phyloP scores from a whole-genome alignment of 2,888 invertebrate genomes.

The Rotaria socialis region DNA sequence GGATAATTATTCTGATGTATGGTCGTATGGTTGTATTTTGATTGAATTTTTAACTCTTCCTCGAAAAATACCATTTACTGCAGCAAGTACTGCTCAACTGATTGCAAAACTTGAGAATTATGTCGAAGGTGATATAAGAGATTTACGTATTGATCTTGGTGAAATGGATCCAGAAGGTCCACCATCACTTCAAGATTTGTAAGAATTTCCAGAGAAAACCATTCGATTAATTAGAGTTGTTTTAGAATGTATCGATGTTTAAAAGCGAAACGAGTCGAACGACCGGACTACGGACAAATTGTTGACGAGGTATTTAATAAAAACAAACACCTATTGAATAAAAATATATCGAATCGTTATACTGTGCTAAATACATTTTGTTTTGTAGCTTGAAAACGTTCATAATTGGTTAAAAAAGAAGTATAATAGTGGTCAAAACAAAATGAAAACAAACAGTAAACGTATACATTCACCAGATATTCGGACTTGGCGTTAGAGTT shows the following conservation, averaged over 20 bases:
- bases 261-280: neutral
- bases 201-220: too few relatives aligned
- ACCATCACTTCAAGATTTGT: neutral
- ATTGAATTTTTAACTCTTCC: neutral
- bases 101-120: neutral
- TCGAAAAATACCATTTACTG: neutral
- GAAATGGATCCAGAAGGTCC: neutral
- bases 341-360: too few relatives aligned
- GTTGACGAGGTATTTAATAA: neutral
- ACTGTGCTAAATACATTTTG: too few relatives aligned
- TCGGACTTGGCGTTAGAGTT: too few relatives aligned
- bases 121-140: neutral
- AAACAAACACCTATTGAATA: too few relatives aligned
- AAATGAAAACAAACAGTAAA: too few relatives aligned
- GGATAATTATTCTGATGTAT: neutral
- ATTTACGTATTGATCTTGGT: neutral
- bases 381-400: too few relatives aligned
- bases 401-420: too few relatives aligned
- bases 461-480: too few relatives aligned
- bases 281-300: neutral
- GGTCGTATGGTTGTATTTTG: neutral
- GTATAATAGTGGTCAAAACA: too few relatives aligned
- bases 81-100: neutral
- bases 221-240: too few relatives aligned
- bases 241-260: conserved; percentile 15